Base-by-base conservation (phyloP, 2,797 vertebrate species). In the Selene dorsalis region DNA sequence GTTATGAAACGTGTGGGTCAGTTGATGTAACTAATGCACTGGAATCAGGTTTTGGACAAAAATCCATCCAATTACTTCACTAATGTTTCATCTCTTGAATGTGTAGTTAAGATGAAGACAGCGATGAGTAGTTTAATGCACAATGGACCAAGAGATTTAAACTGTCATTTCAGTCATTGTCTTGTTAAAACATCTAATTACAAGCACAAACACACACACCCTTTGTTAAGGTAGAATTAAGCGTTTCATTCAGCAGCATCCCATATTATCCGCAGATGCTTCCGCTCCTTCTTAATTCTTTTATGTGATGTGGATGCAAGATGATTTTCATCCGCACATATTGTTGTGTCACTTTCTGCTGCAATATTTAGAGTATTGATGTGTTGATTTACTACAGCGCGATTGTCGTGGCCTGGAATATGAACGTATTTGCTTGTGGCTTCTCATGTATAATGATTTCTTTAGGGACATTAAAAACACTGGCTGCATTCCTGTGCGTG, bases 381-480 rank as follows among this genome's bases (percentile, higher is more conserved):
- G n/a, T 35, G 43, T 73, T 65, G 59, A 58, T 82, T 58, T 71
- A 55, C 39, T 0, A n/a, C 13, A 24, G 14, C 10, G 20, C 6
- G 6, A 60, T 50, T 58, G 3, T 52, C 47, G 60, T 65, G 39
- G 35, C 38, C 26, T 82, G 35, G 14, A 47, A 73, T 76, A 76
- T 84, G 43, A 82, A 80, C 43, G 50, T 41, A 35, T n/a, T 4
- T 63, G 28, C 12, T 20, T 56, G 69, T 48, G 6, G 26, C 57
- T 61, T 69, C 63, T 77, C 4, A 39, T 52, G 24, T 48, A 81
- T 80, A 82, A 75, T 57, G 55, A 87, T 71, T 68, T 83, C 64
- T 75, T 73, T 1, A 20, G 84, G 75, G 87, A 83, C 28, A 50
- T 72, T 66, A 70, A 63, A 71, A 83, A 77, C 53, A 62, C 69